A percentile compares a stretch with the other conserved stretches of the same genome.
phyloP scores from a whole-genome alignment of 1,140 invertebrate genomes.

The Pseudomyrmex pallidus region DNA sequence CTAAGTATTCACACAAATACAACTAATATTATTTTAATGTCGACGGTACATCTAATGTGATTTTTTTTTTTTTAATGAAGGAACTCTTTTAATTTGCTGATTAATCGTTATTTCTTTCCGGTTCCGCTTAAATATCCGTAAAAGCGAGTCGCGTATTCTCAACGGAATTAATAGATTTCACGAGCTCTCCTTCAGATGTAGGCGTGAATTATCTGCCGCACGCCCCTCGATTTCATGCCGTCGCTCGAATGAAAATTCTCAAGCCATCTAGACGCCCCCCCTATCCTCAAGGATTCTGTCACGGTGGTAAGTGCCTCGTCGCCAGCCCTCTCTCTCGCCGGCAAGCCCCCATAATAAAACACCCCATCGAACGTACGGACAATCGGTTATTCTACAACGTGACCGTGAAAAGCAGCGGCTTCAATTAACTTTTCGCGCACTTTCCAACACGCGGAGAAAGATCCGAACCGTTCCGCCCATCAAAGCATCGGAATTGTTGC shows the following conservation, averaged over 20 bases:
- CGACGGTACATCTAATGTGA: background rate
- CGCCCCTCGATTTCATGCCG: conserved; percentile 72
- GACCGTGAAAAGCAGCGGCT: conserved; percentile 76
- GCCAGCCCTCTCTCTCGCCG: conserved; percentile 47
- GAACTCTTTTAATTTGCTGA: background rate
- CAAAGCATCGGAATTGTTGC: conserved; percentile 74
- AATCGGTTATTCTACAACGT: conserved; percentile 79
- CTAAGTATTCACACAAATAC: background rate
- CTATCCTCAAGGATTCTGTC: conserved; percentile 57
- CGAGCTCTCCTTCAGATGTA: conserved; percentile 42
- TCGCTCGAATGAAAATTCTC: conserved; percentile 64
- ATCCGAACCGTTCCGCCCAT: conserved; percentile 73
- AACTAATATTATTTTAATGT: background rate
- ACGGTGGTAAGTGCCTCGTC: conserved; percentile 59
- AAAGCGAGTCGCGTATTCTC: conserved; percentile 28
- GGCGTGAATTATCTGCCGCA: conserved; percentile 66
- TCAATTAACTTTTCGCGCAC: conserved; percentile 82
- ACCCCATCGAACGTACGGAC: conserved; percentile 77
- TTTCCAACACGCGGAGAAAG: conserved; percentile 51
- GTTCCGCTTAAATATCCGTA: conserved; percentile 33
- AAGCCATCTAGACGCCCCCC: conserved; percentile 47
- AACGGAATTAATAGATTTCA: conserved; percentile 65
- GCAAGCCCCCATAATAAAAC: conserved; percentile 81
- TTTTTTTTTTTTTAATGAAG: background rate
- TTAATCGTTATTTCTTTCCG: too few relatives aligned